These are phyloP conservation scores for Amphiura filiformis DNA, from an alignment of 35 echinoderm and acorn worm genomes.

Conservation along the genomic window DNA sequence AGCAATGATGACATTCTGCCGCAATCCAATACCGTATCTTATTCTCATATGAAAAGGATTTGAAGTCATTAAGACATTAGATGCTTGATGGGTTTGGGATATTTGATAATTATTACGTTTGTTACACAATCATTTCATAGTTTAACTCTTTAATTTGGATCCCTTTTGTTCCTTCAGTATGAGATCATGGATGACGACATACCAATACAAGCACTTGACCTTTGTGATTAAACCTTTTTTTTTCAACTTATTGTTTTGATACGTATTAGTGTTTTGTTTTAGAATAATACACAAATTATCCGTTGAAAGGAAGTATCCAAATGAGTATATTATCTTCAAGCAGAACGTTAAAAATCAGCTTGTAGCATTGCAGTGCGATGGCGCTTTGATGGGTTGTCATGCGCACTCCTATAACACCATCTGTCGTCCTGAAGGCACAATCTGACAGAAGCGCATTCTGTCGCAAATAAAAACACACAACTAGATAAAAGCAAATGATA, in stretches of 20 bases:
- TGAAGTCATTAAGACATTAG: not conserved
- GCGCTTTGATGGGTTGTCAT: not conserved
- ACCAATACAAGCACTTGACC: too few species aligned
- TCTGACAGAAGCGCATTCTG: not conserved
- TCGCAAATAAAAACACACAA: not conserved
- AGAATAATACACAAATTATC: too few species aligned
- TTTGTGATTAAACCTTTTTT: too few species aligned
- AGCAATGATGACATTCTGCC: constrained; percentile 1
- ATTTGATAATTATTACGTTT: too few species aligned
- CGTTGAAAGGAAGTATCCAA: too few species aligned
- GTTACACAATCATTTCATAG: too few species aligned
- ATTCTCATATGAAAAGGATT: not conserved
- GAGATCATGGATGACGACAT: too few species aligned
- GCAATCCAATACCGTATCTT: not conserved
- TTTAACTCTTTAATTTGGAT: too few species aligned
- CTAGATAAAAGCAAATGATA: not conserved
- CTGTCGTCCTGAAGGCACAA: not conserved
- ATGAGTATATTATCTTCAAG: not conserved
- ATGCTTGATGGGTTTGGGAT: not conserved
- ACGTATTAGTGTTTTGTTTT: too few species aligned
- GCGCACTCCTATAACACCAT: constrained; percentile 6
- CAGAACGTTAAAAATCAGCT: not conserved
- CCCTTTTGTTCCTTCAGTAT: too few species aligned
- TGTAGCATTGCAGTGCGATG: not conserved
- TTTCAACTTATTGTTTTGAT: too few species aligned